Conservation (phyloP, 2,888 invertebrate genomes). For the Eupithecia dodoneata region DNA sequence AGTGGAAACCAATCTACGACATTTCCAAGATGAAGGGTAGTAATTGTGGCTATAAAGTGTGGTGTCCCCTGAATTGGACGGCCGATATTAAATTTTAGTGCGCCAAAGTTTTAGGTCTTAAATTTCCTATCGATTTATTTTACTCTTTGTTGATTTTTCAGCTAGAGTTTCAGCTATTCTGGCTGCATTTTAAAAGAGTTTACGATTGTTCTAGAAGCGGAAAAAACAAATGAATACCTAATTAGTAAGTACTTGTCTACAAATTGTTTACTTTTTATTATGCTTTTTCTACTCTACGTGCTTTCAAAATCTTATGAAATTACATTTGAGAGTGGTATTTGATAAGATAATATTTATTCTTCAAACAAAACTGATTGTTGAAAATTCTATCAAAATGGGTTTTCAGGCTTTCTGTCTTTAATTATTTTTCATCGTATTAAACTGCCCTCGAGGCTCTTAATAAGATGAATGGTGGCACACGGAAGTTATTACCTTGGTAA, state of each 20-base stretch:
- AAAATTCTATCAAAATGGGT: not conserved
- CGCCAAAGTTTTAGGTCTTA: constrained; percentile 68
- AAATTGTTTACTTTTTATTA: not conserved
- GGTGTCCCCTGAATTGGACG: constrained; percentile 71
- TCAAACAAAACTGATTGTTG: not conserved
- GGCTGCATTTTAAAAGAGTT: not conserved
- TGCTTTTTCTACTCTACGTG: not conserved
- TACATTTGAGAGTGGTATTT: not conserved
- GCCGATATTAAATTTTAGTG: constrained; percentile 78
- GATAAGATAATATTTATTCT: not conserved
- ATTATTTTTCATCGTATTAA: constrained; percentile 41
- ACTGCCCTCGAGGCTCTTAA: constrained; percentile 60
- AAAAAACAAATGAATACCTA: not conserved
- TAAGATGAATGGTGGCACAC: constrained; percentile 57
- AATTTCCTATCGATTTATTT: constrained; percentile 64
- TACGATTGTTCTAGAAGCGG: not conserved
- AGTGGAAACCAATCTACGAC: constrained; percentile 72
- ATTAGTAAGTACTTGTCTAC: not conserved
- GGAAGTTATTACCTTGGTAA: constrained; percentile 11
- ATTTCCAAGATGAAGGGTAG: constrained; percentile 77
- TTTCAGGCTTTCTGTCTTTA: not conserved
- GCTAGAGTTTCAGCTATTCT: constrained; percentile 38
- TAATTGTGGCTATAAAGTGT: constrained; percentile 78
- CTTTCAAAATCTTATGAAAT: not conserved
- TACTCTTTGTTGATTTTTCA: constrained; percentile 66